These are phyloP conservation scores for Siphlonurus alternatus DNA, from an alignment of 2,888 invertebrate genomes.

Conservation along the genomic window DNA sequence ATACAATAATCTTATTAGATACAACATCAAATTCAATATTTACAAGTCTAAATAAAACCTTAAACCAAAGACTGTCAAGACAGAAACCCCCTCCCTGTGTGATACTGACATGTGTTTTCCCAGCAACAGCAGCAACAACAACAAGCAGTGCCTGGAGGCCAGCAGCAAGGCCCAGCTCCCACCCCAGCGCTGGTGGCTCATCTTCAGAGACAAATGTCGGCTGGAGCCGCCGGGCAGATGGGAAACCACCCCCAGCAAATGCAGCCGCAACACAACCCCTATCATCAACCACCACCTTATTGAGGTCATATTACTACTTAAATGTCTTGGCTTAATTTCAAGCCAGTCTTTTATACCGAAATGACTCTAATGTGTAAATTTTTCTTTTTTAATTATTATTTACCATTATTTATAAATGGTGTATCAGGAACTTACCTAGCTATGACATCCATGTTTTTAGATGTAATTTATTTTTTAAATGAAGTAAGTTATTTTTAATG, in stretches of 20 bases:
- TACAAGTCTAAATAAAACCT: no score
- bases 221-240: slow-evolving; percentile 11
- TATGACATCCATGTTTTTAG: no score
- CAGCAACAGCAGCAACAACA: slow-evolving; percentile 23
- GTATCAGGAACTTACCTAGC: no score
- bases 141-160: slow-evolving; percentile 39
- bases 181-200: slow-evolving; percentile 14
- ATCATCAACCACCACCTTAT: slow-evolving; percentile 39
- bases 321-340: not conserved
- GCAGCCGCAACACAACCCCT: slow-evolving; percentile 27
- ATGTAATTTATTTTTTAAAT: no score
- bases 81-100: no score
- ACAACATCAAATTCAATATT: slow-evolving; percentile 17
- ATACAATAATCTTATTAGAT: slow-evolving; percentile 13
- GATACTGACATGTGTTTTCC: no score
- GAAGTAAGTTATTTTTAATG: no score
- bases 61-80: no score
- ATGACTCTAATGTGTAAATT: no score
- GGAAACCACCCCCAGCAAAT: slow-evolving; percentile 9
- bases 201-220: slow-evolving; percentile 12
- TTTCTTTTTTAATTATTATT: no score
- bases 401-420: no score
- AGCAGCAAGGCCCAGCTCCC: slow-evolving; percentile 28
- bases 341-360: not conserved
- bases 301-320: no score